Percentiles rank a stretch among this genome's conserved stretches.
Evolutionary conservation across 2,113 vertebrate species (phyloP).

Genomic region (Pygoscelis adeliae): DNA sequence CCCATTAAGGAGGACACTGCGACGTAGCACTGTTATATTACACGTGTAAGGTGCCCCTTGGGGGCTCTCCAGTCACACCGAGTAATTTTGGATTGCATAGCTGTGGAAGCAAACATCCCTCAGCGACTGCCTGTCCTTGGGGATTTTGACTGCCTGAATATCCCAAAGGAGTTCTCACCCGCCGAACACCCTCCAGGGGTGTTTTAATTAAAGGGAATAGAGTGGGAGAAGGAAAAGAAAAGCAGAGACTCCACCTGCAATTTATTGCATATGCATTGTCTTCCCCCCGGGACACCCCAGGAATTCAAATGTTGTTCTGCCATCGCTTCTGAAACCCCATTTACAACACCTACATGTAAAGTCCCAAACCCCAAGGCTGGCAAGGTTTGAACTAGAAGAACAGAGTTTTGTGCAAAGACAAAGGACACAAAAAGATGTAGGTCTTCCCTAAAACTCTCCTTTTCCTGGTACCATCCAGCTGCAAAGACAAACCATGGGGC

Average conservation of each 20-base stretch:
- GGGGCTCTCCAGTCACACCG: not conserved
- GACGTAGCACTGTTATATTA: not conserved
- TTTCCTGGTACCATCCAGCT: not conserved
- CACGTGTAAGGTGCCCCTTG: not conserved
- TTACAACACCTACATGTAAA: not conserved
- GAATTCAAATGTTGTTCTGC: not conserved
- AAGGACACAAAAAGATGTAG: not conserved
- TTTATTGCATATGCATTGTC: not conserved
- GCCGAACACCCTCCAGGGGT: not conserved
- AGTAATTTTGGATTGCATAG: not conserved
- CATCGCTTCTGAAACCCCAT: not conserved
- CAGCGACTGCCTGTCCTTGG: not conserved
- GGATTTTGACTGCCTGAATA: not conserved
- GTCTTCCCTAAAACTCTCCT: not conserved
- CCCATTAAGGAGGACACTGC: not conserved
- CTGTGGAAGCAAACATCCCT: not conserved
- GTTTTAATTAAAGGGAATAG: conserved; percentile 37
- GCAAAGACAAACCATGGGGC: not conserved
- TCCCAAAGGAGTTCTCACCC: conserved; percentile 12
- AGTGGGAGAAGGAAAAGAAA: not conserved
- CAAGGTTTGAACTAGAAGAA: not conserved
- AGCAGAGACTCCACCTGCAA: not conserved
- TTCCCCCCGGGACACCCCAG: not conserved
- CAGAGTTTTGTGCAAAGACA: not conserved
- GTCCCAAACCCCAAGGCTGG: not conserved